A percentile compares a stretch with the other conserved stretches of the same genome.
phyloP scores from a whole-genome alignment of 2,797 vertebrate species.

The Pagetopsis macropterus region DNA sequence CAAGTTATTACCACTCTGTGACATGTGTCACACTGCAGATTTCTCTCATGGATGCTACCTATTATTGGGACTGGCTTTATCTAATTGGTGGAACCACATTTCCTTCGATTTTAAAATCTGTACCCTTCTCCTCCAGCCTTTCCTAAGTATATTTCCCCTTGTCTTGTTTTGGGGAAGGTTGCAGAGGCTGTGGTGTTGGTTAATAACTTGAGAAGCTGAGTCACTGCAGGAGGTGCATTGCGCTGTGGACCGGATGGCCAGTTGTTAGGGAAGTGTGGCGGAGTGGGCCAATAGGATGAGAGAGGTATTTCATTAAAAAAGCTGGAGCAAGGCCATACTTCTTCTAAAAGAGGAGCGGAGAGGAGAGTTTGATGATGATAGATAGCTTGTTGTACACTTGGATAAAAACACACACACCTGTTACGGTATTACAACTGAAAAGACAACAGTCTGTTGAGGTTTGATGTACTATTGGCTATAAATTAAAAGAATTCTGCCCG shows the following conservation, averaged over 20 bases:
- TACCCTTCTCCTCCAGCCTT: slow-evolving; percentile 23
- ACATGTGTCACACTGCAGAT: slow-evolving; percentile 35
- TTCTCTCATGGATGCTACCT: slow-evolving; percentile 16
- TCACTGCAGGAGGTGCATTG: slow-evolving; percentile 76
- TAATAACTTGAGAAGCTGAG: slow-evolving; percentile 80
- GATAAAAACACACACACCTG: slow-evolving; percentile 24
- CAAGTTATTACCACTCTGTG: slow-evolving; percentile 33
- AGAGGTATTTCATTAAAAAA: slow-evolving; percentile 16
- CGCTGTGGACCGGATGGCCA: slow-evolving; percentile 45
- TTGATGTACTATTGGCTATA: not conserved
- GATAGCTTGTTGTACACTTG: not conserved
- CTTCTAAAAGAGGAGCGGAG: not conserved
- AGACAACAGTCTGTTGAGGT: slow-evolving; percentile 24
- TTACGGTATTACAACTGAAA: slow-evolving; percentile 22
- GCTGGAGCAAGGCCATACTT: slow-evolving; percentile 1
- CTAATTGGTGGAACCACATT: slow-evolving; percentile 22
- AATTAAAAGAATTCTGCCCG: slow-evolving; percentile 34
- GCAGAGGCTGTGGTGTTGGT: slow-evolving; percentile 74
- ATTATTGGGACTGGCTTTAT: slow-evolving; percentile 20
- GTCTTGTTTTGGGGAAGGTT: slow-evolving; percentile 43
- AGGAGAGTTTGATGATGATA: not conserved
- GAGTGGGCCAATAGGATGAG: slow-evolving; percentile 7
- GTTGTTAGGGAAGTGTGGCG: slow-evolving; percentile 22
- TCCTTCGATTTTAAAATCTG: slow-evolving; percentile 9
- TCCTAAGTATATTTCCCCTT: slow-evolving; percentile 21